Evolutionary conservation across 1,140 invertebrate species (phyloP).

Genomic region (Temnothorax longispinosus): DNA sequence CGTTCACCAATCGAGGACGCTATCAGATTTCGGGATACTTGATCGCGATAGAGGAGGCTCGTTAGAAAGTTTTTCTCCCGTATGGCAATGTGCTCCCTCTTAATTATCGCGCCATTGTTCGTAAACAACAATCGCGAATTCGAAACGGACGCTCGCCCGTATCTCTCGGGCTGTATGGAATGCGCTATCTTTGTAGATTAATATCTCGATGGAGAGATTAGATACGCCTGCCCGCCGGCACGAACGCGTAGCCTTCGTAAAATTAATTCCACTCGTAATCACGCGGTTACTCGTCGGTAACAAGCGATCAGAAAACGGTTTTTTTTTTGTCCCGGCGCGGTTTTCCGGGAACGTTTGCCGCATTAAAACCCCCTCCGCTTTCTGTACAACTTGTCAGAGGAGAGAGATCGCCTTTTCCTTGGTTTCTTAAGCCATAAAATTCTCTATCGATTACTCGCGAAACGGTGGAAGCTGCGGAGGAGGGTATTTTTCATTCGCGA

Average conservation of each 20-base stretch:
- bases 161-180: neutral
- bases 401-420: neutral
- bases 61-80: conserved; percentile 44
- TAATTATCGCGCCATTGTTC: conserved; percentile 42
- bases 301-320: neutral
- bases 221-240: conserved; percentile 59
- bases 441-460: conserved; percentile 15
- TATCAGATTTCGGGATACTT: conserved; percentile 13
- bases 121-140: conserved; percentile 39
- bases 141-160: neutral
- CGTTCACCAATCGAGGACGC: neutral
- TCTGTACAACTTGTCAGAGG: neutral
- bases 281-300: conserved; percentile 39
- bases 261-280: conserved; percentile 59
- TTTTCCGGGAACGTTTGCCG: neutral
- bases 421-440: neutral
- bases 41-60: conserved; percentile 7
- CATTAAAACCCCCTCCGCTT: neutral
- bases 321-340: conserved; percentile 2
- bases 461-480: neutral
- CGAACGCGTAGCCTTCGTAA: conserved; percentile 29
- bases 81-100: conserved; percentile 32
- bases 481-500: conserved; percentile 7
- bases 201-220: conserved; percentile 71
- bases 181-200: conserved; percentile 70